Evolutionary conservation across 2,888 invertebrate species (phyloP).

Genomic region (Lasius fuliginosus): DNA sequence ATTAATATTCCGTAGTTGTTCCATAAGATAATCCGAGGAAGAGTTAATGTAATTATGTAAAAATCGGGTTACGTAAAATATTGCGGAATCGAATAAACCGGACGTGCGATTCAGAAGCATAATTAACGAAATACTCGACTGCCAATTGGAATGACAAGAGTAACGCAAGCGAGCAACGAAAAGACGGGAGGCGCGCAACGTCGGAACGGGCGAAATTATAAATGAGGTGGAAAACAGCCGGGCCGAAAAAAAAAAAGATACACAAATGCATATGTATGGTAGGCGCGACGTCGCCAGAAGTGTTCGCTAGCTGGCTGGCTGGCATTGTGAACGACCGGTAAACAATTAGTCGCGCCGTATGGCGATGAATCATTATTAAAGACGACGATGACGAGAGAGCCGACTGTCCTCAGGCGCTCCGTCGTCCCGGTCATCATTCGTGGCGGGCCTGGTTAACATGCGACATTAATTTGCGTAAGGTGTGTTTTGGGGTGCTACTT

Average conservation of each 20-base stretch:
- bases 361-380: slow-evolving; percentile 79
- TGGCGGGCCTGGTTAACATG: slow-evolving; percentile 70
- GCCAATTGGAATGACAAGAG: neutral
- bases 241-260: slow-evolving; percentile 53
- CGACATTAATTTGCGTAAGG: slow-evolving; percentile 81
- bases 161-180: slow-evolving; percentile 27
- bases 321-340: slow-evolving; percentile 73
- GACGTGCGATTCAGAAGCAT: slow-evolving; percentile 5
- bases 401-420: slow-evolving; percentile 66
- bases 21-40: neutral
- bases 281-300: slow-evolving; percentile 59
- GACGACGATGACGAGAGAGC: slow-evolving; percentile 69
- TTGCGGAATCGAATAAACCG: slow-evolving; percentile 24
- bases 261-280: slow-evolving; percentile 67
- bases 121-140: slow-evolving; percentile 35
- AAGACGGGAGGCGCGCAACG: slow-evolving; percentile 43
- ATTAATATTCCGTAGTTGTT: neutral
- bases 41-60: slow-evolving; percentile 15
- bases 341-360: slow-evolving; percentile 79
- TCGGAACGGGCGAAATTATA: slow-evolving; percentile 41
- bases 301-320: slow-evolving; percentile 63
- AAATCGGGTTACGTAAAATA: slow-evolving; percentile 14
- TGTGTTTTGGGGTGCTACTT: slow-evolving; percentile 79
- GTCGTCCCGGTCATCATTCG: slow-evolving; percentile 68
- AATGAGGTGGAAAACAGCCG: slow-evolving; percentile 49